These are phyloP conservation scores for Asarcornis scutulata DNA, from an alignment of 2,113 vertebrate species.

Conservation along the genomic window DNA sequence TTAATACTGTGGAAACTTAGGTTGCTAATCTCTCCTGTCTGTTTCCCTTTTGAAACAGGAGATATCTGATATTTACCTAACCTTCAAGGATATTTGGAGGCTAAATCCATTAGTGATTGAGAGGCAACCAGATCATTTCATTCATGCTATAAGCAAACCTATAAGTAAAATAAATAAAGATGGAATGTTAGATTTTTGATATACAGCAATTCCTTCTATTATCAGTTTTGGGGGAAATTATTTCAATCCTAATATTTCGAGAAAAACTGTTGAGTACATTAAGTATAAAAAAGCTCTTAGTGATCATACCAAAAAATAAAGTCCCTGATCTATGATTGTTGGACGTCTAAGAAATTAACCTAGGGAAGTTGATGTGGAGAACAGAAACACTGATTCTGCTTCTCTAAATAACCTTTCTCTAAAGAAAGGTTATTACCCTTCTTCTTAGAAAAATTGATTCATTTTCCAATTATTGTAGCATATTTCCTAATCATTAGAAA, in stretches of 20 bases:
- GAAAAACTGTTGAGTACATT: background rate
- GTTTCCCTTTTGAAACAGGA: background rate
- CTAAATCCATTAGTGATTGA: background rate
- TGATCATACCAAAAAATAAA: background rate
- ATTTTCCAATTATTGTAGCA: background rate
- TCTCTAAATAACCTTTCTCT: background rate
- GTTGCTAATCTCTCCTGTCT: background rate
- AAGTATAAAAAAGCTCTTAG: background rate
- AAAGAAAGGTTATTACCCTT: too few species aligned
- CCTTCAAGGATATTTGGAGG: background rate
- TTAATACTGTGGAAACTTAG: background rate
- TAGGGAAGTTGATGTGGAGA: background rate
- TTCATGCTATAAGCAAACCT: background rate
- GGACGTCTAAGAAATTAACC: background rate
- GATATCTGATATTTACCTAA: background rate
- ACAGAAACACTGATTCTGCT: background rate
- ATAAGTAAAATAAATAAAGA: background rate
- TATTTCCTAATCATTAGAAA: background rate
- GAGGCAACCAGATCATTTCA: background rate
- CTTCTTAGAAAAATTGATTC: rapidly evolving
- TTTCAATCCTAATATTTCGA: background rate
- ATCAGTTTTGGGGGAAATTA: background rate
- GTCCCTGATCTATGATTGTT: background rate
- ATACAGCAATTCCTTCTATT: background rate
- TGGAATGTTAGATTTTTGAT: background rate